phyloP scores from a whole-genome alignment of 2,888 invertebrate genomes.

The Eupsilia transversa region DNA sequence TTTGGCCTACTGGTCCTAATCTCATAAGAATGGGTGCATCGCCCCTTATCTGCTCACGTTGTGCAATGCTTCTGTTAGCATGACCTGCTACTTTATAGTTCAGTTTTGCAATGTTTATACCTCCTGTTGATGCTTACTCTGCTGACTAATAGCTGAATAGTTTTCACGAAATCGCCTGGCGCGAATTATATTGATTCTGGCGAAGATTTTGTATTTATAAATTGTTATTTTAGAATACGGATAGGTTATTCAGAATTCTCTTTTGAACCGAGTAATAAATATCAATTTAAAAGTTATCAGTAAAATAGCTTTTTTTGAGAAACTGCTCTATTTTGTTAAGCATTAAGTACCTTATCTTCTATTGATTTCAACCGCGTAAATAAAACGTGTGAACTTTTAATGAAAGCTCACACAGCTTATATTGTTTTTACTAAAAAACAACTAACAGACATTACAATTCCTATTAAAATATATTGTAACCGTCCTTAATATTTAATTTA shows the following conservation, averaged over 20 bases:
- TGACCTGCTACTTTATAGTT: slow-evolving; percentile 42
- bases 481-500: slow-evolving; percentile 36
- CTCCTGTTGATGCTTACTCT: background rate
- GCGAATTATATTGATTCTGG: slow-evolving; percentile 35
- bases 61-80: slow-evolving; percentile 41
- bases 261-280: background rate
- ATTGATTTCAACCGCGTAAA: background rate
- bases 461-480: background rate
- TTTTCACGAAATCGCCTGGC: slow-evolving; percentile 12
- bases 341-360: background rate
- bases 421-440: background rate
- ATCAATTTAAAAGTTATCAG: background rate
- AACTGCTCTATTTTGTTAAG: background rate
- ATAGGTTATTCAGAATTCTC: background rate
- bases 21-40: slow-evolving; percentile 22
- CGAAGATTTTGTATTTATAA: slow-evolving; percentile 7
- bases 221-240: background rate
- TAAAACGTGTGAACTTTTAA: background rate
- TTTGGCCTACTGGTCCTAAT: background rate
- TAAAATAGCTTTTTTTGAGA: background rate
- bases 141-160: no score
- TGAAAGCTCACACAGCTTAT: background rate
- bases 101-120: slow-evolving; percentile 47
- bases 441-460: slow-evolving; percentile 1
- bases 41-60: slow-evolving; percentile 35